Evolutionary conservation across 2,888 invertebrate genomes (phyloP), one percentile per base, ranked within the genome.

Genomic region (Acrobasis repandana): DNA sequence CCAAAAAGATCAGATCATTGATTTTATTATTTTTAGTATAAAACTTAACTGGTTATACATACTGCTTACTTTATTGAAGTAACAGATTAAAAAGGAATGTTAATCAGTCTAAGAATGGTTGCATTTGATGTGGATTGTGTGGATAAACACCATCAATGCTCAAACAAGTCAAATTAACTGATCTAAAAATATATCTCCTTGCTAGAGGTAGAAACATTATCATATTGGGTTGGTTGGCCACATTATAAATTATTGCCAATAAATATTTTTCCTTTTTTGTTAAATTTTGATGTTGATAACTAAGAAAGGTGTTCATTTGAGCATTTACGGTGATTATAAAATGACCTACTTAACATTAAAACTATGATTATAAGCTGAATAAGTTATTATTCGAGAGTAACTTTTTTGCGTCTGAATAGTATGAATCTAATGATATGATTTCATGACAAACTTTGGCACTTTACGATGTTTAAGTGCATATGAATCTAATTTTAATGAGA

Each of bases 381-480:
- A 57, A 60, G 60, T 56, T 61, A 62, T 73, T 75, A 82, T 82
- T 82, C 78, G 80, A 81, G 80, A 80, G 79, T 77, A 81, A 82
- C 77, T 73, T 78, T 71, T 74, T 72, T 72, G 71, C 66, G 64
- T 65, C 62, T 58, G n/a, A n/a, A n/a, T n/a, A n/a, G 60, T 34
- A 46, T 18, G 67, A 70, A 64, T 61, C 46, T 65, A 67, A 66
- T 70, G 70, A 73, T 72, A 72, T 71, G 65, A 72, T 64, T 66
- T 54, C 48, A 76, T 77, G 73, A 76, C 72, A 78, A 69, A 79
- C 73, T 83, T 83, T 83, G 82, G 82, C 82, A 83, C 82, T 80
- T 77, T 74, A 72, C 75, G 77, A 70, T 70, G 66, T 56, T 61
- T 38, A 43, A 57, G 52, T 61, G 66, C 59, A 58, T 61, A 58